Evolutionary conservation across 2,113 vertebrate genomes (phyloP).

Genomic region (Verasper variegatus): DNA sequence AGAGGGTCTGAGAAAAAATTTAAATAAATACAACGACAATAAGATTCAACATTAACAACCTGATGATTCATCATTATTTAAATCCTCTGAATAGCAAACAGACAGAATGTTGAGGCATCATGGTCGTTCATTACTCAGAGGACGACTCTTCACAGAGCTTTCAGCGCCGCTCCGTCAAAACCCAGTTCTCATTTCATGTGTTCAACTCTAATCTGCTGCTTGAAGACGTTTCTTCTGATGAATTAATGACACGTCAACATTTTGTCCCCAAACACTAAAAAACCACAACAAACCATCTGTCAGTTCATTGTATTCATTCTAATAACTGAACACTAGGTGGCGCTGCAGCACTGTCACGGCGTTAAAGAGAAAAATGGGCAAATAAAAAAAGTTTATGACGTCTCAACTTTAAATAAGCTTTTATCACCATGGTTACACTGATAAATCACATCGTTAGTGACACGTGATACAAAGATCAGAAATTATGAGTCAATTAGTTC

Average conservation of each 20-base stretch:
- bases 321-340: slow-evolving; percentile 51
- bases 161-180: no score
- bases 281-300: neutral
- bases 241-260: no score
- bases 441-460: neutral
- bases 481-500: neutral
- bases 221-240: neutral
- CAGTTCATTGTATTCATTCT: neutral
- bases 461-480: neutral
- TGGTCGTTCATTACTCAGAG: no score
- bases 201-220: neutral
- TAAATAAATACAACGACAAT: neutral
- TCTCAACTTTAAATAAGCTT: slow-evolving; percentile 3
- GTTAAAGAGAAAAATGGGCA: neutral
- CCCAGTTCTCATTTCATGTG: no score
- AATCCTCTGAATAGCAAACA: neutral
- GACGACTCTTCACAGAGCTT: no score
- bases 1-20: slow-evolving; percentile 74
- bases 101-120: no score
- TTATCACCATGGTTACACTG: neutral
- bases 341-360: slow-evolving; percentile 11
- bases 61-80: neutral
- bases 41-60: neutral
- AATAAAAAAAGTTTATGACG: neutral
- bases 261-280: no score